Evolutionary conservation across 2,113 vertebrate genomes (phyloP), one percentile per base, ranked within the genome.

Genomic region (Oriolus oriolus): DNA sequence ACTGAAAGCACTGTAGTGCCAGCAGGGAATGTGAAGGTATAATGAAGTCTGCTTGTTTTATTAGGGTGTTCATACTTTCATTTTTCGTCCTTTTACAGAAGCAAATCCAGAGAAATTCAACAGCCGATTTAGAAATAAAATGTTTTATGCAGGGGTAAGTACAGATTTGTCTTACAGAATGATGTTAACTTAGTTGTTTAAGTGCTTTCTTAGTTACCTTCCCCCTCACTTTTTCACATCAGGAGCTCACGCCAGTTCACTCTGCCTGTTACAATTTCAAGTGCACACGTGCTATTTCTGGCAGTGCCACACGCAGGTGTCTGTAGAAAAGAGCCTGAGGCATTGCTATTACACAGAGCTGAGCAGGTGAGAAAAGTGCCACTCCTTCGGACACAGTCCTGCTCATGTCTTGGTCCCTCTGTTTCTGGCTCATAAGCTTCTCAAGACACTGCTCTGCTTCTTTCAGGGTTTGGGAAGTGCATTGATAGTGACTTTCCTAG

Each of bases 41-140:
- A 68, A 39, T 37, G 44, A 56, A 75, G 16, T 30, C 30, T 52
- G 14, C 31, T 66, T 42, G 37, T 45, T 91, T 93, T 78, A 54
- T 61, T 65, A 37, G 57, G 3, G 23, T 68, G 42, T 82, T 93
- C 41, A 37, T 84, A 65, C 61, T 86, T 87, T 47, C 60, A 35
- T 54, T 89, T 84, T 96, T 84, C 94, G 61, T 84, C 90, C 56
- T 96, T 96, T 97, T 81, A 85, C 96, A 99, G 99, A 99, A 97
- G 99, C 99, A 92, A 99, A 99, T 98, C 99, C 99, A 30, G 99
- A 99, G 98, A 99, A 99, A 98, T 99, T 99, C 93, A 99, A 99
- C 97, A 99, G 99, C 97, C 98, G 99, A 53, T 99, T 99, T 96
- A 98, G 98, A 97, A 99, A 99, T 97, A 99, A 99, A 98, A 99